Evolutionary conservation across 2,888 invertebrate species (phyloP), one percentile per base, ranked within the genome.

Genomic region (Eubasilissa splendida): DNA sequence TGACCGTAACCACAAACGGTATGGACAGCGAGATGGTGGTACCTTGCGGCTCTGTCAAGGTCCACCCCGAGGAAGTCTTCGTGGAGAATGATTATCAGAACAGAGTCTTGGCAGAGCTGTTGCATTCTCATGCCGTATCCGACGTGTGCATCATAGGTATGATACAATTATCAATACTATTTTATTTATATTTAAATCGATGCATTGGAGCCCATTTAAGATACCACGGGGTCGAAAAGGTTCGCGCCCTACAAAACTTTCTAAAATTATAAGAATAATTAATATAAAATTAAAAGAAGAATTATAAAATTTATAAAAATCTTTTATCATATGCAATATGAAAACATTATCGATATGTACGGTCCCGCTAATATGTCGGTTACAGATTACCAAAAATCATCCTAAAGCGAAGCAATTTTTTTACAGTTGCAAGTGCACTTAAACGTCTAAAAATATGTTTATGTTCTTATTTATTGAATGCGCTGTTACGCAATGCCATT

Each of bases 61-160:
- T 84, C 14, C 85, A 84, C 8, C 60, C 56, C 12, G 56, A 75
- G 59, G 79, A 53, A 63, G 66, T 33, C 65, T 89, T 88, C 84
- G 90, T 98, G 3, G 92, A 94, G 85, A 96, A 96, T 0, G 90
- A 91, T 14, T 96, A 96, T 86, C 98, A 98, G 87, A 95, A 95
- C 84, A 90, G 92, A 79, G 87, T 97, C 65, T 87, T 99, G 74
- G 92, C 94, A 68, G 94, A 95, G 84, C 90, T 98, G 89, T 86
- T 96, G 58, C 91, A 96, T 87, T 95, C 96, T 80, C 95, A 96
- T 87, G 90, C 93, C 81, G 93, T 94, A 2, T 93, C 94, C 2
- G 98, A 99, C 89, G 94, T 97, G 85, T 98, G 98, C 88, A 88
- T 99, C 53, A 91, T 99, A 85, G 94, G 92, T 90, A 85, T 87